phyloP scores from a whole-genome alignment of 92 coral and sea anemone genomes.

The Plumapathes pennacea region DNA sequence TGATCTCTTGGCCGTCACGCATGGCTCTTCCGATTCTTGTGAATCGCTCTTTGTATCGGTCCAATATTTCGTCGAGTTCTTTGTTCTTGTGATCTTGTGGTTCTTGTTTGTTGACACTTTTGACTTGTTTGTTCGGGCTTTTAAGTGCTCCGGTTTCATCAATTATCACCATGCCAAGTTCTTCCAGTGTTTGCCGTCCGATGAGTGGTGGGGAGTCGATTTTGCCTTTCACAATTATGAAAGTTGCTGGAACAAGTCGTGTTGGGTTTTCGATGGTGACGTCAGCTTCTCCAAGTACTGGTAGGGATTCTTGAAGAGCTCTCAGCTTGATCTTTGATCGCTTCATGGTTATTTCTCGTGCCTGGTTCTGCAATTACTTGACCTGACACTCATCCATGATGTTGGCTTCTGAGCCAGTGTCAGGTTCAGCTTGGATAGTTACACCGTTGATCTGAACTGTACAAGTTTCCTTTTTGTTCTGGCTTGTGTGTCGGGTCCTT shows the following conservation, averaged over 20 bases:
- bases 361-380: slow-evolving; percentile 15
- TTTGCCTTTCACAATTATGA: slow-evolving; percentile 18
- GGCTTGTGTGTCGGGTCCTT: slow-evolving; percentile 37
- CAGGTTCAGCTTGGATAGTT: slow-evolving; percentile 33
- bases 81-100: too few relatives aligned
- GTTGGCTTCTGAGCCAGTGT: slow-evolving; percentile 46
- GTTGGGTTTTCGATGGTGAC: slow-evolving; percentile 42
- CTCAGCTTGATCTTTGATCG: slow-evolving; percentile 39
- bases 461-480: slow-evolving; percentile 31
- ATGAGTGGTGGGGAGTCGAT: slow-evolving; percentile 57
- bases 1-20: slow-evolving; percentile 24
- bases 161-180: slow-evolving; percentile 56
- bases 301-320: slow-evolving; percentile 52
- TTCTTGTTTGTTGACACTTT: too few relatives aligned
- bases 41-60: slow-evolving; percentile 10
- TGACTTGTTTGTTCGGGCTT: slow-evolving; percentile 41
- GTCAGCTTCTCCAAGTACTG: slow-evolving; percentile 49
- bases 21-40: slow-evolving; percentile 40
- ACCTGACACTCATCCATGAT: slow-evolving; percentile 54
- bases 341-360: slow-evolving; percentile 35
- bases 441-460: slow-evolving; percentile 43
- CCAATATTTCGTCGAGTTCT: slow-evolving; percentile 2
- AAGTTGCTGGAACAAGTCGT: slow-evolving; percentile 35
- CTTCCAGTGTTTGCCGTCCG: slow-evolving; percentile 57
- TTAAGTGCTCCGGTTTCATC: slow-evolving; percentile 58